Conservation (phyloP, 2,113 vertebrate genomes). For the Rhinichthys klamathensis region DNA sequence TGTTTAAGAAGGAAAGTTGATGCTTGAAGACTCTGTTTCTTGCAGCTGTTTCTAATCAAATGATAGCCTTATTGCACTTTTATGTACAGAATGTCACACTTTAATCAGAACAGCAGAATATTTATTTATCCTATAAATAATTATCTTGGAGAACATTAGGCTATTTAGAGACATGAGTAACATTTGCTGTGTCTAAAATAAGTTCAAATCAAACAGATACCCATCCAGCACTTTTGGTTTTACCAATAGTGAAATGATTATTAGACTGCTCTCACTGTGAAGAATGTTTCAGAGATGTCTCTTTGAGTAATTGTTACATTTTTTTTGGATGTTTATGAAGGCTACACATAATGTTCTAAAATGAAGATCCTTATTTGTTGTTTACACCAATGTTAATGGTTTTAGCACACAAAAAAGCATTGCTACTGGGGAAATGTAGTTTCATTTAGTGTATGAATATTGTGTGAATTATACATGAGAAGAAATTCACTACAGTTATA, state of each 20-base stretch:
- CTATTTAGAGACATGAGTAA: conserved; percentile 4
- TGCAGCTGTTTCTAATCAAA: conserved; percentile 38
- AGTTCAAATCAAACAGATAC: conserved; percentile 1
- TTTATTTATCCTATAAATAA: conserved; percentile 49
- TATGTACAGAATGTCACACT: conserved; percentile 53
- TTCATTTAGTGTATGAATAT: not conserved
- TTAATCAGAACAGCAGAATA: conserved; percentile 31
- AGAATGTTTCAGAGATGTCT: conserved; percentile 31
- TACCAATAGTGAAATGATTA: conserved; percentile 23
- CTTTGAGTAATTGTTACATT: not conserved
- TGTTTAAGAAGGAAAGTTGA: not conserved
- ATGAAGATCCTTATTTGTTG: conserved; percentile 8
- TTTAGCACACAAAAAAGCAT: not conserved
- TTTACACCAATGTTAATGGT: conserved; percentile 20
- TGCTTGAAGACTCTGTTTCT: conserved; percentile 10
- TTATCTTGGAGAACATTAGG: conserved; percentile 2
- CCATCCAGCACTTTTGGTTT: conserved; percentile 39
- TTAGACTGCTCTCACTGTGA: conserved; percentile 40
- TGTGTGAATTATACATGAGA: not conserved
- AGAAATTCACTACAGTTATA: not conserved
- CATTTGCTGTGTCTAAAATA: not conserved
- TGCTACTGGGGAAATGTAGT: not conserved
- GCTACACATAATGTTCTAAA: conserved; percentile 5
- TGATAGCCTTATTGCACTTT: conserved; percentile 62
- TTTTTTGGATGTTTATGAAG: conserved; percentile 32